A percentile compares a stretch with the other conserved stretches of the same genome.
phyloP scores from a whole-genome alignment of 2,113 vertebrate species.

The Otocyon megalotis region DNA sequence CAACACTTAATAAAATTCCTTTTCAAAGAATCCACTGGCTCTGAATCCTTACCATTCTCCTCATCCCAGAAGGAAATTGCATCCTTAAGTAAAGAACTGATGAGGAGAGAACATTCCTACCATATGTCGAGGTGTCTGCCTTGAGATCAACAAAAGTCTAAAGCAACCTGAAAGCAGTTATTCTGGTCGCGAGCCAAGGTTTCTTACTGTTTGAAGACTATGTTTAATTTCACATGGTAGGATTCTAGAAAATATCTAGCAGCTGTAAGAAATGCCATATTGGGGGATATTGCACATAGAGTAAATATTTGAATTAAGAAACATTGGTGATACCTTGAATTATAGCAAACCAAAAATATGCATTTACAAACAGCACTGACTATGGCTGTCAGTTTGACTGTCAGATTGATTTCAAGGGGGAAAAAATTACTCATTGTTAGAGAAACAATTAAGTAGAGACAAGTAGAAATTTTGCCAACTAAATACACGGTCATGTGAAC shows the following conservation, averaged over 20 bases:
- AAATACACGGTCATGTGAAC: background rate
- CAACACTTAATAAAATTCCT: background rate
- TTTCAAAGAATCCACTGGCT: background rate
- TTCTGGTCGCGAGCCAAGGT: background rate
- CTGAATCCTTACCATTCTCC: background rate
- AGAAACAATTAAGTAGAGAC: constrained; percentile 30
- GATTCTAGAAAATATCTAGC: constrained; percentile 43
- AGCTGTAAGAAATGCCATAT: constrained; percentile 32
- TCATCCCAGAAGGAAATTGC: background rate
- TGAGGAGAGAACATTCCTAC: constrained; percentile 24
- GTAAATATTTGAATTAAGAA: constrained; percentile 64
- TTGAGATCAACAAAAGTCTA: background rate
- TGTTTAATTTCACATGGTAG: constrained; percentile 41
- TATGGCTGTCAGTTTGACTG: constrained; percentile 3
- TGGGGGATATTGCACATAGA: background rate
- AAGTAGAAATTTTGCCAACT: constrained; percentile 6
- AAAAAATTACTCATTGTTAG: background rate
- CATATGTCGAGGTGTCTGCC: background rate
- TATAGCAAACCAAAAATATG: background rate
- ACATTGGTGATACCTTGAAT: constrained; percentile 41
- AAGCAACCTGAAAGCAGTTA: constrained; percentile 44
- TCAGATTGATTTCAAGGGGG: background rate
- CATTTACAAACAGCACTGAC: background rate
- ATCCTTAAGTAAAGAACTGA: background rate
- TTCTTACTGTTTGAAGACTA: constrained; percentile 14